phyloP scores from a whole-genome alignment of 2,113 vertebrate species.

The Gopherus evgoodei region DNA sequence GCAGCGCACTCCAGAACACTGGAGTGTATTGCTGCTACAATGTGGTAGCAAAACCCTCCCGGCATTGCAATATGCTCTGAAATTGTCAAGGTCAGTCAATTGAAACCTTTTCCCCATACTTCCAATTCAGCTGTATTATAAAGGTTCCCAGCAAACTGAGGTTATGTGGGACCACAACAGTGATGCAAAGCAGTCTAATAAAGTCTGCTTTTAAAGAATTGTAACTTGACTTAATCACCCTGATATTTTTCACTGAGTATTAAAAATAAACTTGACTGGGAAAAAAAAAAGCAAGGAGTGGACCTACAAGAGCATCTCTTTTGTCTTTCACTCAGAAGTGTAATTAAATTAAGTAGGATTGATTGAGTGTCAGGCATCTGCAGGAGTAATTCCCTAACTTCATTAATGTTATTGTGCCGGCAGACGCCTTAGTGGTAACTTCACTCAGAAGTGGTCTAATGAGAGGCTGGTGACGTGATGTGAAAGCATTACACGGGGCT shows the following conservation, averaged over 20 bases:
- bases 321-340: constrained; percentile 62
- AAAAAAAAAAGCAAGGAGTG: constrained; percentile 60
- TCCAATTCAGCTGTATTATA: background rate
- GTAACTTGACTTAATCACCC: constrained; percentile 63
- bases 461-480: constrained; percentile 54
- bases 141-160: background rate
- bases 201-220: constrained; percentile 65
- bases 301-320: constrained; percentile 49
- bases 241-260: constrained; percentile 64
- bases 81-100: constrained; percentile 8
- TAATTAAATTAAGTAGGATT: constrained; percentile 78
- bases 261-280: constrained; percentile 32
- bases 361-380: constrained; percentile 74
- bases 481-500: constrained; percentile 1
- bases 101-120: background rate
- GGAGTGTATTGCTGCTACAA: background rate
- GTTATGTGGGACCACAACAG: constrained; percentile 17
- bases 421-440: constrained; percentile 67
- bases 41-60: background rate
- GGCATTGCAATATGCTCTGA: background rate
- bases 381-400: constrained; percentile 74
- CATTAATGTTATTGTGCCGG: constrained; percentile 69
- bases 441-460: constrained; percentile 57
- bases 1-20: background rate
- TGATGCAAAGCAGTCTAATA: constrained; percentile 37